Base-by-base conservation (phyloP, 2,113 vertebrate genomes). In the Anguilla japonica region DNA sequence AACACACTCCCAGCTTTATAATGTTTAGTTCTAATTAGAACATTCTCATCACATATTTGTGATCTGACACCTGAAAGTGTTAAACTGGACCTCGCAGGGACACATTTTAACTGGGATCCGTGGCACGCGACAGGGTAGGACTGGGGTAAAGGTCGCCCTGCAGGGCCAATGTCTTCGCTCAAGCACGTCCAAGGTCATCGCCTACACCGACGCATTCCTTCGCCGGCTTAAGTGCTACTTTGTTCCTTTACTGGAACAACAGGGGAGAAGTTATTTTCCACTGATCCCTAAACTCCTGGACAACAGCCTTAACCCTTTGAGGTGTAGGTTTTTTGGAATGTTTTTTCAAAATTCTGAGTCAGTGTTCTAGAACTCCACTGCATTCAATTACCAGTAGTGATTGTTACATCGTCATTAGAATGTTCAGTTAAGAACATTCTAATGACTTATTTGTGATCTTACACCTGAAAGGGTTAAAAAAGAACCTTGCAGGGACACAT, bases 31-130 rank as follows among this genome's bases (percentile, higher is more conserved):
- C 34, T 34, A 34, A 34, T 34, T 34, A 34, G 34, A 34, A 34
- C 34, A 0, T 34, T 34, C 34, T 34, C 0, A 34, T 34, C 34
- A 34, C 34, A 34, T 34, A 34, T 34, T 34, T 34, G 34, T 34
- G 34, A 34, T 34, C 34, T 34, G 0, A 34, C 34, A 34, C 34
- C 34, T 34, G 34, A 34, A 34, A 34, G 1, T 34, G 34, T 34
- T 34, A 34, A 34, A 34, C 34, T 34, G 34, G 39, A 13, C 9
- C 18, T 67, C 41, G 8, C 39, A 16, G 53, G 6, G 8, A 39
- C 56, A 26, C 85, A 82, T 56, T 82, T 26, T 41, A 80, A 82
- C 81, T 53, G 18, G 46, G 26, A 81, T 81, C 79, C 79, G 41
- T 15, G 40, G 15, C 79, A 75, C 34, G 71, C 13, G 79, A 46